Conservation (phyloP, 2,113 vertebrate genomes). For the Fulica atra region DNA sequence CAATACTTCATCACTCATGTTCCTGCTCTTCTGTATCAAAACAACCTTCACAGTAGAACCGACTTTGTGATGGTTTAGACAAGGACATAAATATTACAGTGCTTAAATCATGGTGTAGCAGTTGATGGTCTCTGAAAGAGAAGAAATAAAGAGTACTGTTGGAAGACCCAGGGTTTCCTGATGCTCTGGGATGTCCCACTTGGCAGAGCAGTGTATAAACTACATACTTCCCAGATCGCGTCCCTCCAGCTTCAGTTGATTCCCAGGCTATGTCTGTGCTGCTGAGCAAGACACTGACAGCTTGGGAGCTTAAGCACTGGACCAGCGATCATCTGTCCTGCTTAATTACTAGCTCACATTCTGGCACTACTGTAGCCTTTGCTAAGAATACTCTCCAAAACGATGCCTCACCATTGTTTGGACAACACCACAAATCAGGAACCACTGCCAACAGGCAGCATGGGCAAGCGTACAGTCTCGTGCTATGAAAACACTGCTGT, state of each 20-base stretch:
- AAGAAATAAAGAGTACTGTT: neutral
- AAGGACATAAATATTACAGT: neutral
- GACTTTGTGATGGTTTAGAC: neutral
- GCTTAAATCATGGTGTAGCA: neutral
- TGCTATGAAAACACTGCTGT: neutral
- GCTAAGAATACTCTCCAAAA: neutral
- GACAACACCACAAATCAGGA: neutral
- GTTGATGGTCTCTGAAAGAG: neutral
- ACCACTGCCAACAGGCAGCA: neutral
- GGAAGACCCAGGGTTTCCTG: neutral
- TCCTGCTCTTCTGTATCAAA: neutral
- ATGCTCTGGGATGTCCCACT: neutral
- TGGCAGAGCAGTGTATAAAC: neutral
- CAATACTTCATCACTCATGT: neutral
- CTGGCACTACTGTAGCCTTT: neutral
- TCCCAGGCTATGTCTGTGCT: neutral
- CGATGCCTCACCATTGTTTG: neutral
- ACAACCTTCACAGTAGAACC: neutral
- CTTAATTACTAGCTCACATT: neutral
- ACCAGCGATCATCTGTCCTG: neutral
- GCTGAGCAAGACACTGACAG: neutral
- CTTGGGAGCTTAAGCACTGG: neutral
- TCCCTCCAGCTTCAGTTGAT: neutral
- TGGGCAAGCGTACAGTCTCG: accelerated
- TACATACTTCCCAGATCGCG: neutral